Percentiles rank a stretch among this genome's conserved stretches.
Evolutionary conservation across 2,113 vertebrate genomes (phyloP).

Genomic region (Acinonyx jubatus): DNA sequence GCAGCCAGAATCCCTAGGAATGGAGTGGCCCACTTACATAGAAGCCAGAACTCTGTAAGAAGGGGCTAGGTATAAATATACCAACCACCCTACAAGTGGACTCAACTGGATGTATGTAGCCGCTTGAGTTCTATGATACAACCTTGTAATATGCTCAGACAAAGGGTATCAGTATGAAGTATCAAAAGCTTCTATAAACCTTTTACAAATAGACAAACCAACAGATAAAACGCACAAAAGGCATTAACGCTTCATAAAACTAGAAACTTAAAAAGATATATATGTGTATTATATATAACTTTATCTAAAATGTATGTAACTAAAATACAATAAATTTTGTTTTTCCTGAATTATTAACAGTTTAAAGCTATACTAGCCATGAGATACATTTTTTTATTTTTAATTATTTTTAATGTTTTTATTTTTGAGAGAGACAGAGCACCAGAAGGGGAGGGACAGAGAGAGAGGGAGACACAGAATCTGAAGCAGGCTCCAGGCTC

Average conservation of each 20-base stretch:
- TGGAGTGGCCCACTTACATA: not conserved
- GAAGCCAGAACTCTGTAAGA: not conserved
- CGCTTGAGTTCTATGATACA: not conserved
- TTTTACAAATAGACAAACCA: not conserved
- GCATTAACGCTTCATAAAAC: not conserved
- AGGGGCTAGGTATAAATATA: not conserved
- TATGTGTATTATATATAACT: not conserved
- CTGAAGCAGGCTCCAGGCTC: too few species aligned
- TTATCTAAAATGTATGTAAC: not conserved
- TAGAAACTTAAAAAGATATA: not conserved
- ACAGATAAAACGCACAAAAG: not conserved
- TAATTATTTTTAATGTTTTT: too few species aligned
- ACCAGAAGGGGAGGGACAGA: too few species aligned
- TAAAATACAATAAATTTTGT: not conserved
- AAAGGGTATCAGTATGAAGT: not conserved
- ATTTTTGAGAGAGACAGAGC: too few species aligned
- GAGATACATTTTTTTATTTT: not conserved
- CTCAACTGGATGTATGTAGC: not conserved
- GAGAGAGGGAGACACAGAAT: too few species aligned
- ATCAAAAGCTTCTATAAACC: not conserved
- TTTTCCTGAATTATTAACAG: not conserved
- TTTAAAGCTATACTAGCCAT: not conserved
- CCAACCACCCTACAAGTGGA: not conserved
- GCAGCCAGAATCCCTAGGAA: not conserved
- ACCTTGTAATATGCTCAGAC: not conserved